A percentile compares a stretch with the other conserved stretches of the same genome.
Evolutionary conservation across 2,797 vertebrate species (phyloP).

Genomic region (Cryptoblepharus egeriae): DNA sequence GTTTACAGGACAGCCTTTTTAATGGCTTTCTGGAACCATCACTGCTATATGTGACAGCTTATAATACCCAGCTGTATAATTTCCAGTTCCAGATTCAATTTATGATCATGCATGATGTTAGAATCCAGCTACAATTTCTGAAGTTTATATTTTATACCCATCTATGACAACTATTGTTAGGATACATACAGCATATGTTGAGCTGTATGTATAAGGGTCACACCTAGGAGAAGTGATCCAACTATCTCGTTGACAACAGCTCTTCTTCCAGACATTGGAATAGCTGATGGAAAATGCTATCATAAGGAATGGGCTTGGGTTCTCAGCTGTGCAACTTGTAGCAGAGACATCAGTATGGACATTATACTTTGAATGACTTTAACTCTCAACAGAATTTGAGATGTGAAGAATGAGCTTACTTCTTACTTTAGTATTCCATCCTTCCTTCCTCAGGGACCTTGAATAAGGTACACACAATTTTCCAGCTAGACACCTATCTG

Average conservation of each 20-base stretch:
- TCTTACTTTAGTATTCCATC: not conserved
- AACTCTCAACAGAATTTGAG: not conserved
- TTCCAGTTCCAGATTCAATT: not conserved
- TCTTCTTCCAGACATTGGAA: not conserved
- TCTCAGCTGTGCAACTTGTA: not conserved
- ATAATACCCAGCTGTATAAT: not conserved
- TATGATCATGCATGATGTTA: not conserved
- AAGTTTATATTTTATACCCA: not conserved
- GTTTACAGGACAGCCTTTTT: not conserved
- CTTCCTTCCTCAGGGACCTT: not conserved
- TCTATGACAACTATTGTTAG: not conserved
- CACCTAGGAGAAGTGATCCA: not conserved
- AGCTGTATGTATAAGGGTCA: not conserved
- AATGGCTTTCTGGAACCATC: not conserved
- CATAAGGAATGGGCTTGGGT: not conserved
- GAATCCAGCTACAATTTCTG: not conserved
- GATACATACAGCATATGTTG: not conserved
- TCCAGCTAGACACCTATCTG: not conserved
- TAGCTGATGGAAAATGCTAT: not conserved
- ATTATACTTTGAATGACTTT: not conserved
- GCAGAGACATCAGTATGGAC: not conserved
- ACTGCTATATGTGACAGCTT: not conserved
- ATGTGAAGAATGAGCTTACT: not conserved
- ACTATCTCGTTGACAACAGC: slow-evolving; percentile 26
- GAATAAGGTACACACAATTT: not conserved